These are phyloP conservation scores for Hemibagrus guttatus DNA, from an alignment of 2,797 vertebrate genomes.

Conservation along the genomic window DNA sequence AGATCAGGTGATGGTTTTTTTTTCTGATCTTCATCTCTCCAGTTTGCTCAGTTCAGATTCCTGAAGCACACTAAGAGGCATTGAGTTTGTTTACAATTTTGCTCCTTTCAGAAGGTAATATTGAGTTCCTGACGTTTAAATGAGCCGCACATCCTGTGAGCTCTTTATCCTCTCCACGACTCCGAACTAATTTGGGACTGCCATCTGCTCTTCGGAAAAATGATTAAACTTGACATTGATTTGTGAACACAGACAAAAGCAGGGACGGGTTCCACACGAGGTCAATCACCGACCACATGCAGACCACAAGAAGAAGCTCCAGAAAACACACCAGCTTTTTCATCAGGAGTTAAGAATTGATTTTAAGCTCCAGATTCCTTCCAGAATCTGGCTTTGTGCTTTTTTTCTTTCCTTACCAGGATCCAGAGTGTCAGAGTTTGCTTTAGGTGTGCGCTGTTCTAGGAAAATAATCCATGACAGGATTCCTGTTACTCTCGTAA, in stretches of 20 bases:
- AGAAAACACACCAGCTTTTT: not conserved
- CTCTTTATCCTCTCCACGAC: not conserved
- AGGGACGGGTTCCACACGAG: not conserved
- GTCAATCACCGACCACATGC: not conserved
- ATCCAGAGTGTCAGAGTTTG: too few species aligned
- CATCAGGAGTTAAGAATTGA: too few species aligned
- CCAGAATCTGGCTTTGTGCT: not conserved
- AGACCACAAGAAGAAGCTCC: not conserved
- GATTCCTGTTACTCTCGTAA: not conserved
- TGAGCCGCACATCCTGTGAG: not conserved
- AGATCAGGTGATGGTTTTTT: not conserved
- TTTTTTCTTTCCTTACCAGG: not conserved
- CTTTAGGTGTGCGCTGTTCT: not conserved
- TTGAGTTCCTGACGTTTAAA: not conserved
- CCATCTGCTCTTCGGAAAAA: not conserved
- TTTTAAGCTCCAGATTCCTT: not conserved
- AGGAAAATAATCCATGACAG: not conserved
- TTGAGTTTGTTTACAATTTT: not conserved
- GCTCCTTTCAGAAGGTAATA: not conserved
- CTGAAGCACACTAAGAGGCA: not conserved
- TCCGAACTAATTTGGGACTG: not conserved
- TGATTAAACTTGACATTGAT: slow-evolving; percentile 2
- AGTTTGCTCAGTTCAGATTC: not conserved
- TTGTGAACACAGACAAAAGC: not conserved
- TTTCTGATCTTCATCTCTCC: not conserved